A percentile compares a stretch with the other conserved stretches of the same genome.
phyloP scores from a whole-genome alignment of 2,113 vertebrate species.

The Mandrillus leucophaeus region DNA sequence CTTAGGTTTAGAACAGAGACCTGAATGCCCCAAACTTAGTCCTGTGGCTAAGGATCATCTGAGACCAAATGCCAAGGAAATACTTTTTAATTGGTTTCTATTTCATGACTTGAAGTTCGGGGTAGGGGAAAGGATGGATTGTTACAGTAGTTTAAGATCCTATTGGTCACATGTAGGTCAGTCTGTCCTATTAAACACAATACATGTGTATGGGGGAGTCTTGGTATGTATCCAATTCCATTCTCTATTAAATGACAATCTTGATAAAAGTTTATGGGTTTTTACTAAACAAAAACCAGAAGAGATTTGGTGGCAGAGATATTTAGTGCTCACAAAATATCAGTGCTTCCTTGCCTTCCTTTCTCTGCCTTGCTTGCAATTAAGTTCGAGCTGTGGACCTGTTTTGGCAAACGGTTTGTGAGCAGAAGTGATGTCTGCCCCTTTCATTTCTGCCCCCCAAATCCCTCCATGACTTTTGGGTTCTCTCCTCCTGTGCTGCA shows the following conservation, averaged over 20 bases:
- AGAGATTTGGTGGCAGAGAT: background rate
- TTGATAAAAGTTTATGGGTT: background rate
- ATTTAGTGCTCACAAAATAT: background rate
- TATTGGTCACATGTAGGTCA: background rate
- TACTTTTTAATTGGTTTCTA: background rate
- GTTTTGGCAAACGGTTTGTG: background rate
- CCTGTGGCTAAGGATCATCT: background rate
- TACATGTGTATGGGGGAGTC: background rate
- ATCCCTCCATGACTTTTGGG: rapidly evolving
- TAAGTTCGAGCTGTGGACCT: background rate
- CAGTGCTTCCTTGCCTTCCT: background rate
- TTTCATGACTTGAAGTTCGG: background rate
- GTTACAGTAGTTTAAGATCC: background rate
- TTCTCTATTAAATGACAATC: background rate
- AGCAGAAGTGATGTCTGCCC: background rate
- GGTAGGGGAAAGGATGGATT: background rate
- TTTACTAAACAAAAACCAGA: background rate
- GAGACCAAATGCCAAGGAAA: background rate
- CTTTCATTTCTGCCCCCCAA: background rate
- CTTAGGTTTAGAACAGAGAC: background rate
- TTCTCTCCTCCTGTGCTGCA: background rate
- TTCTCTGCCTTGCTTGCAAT: background rate
- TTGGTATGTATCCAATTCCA: background rate
- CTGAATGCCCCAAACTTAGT: background rate
- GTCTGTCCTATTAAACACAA: background rate